Conservation (phyloP, 1,140 invertebrate species). For the Pachypsylla venusta region DNA sequence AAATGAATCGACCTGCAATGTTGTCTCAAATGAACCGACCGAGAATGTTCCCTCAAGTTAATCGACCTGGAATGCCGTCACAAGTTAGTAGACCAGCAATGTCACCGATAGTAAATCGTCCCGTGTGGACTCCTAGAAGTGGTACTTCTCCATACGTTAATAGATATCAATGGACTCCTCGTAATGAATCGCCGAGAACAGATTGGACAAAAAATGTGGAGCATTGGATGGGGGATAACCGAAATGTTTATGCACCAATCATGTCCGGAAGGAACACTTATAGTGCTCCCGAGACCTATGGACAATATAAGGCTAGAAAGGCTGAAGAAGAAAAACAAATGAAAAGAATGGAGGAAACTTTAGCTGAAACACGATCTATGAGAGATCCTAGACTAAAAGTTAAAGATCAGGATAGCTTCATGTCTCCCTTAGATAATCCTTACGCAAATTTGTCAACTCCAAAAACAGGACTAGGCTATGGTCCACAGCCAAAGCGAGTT, state of each 20-base stretch:
- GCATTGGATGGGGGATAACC: constrained; percentile 1
- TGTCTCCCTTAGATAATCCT: neutral
- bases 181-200: neutral
- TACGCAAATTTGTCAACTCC: neutral
- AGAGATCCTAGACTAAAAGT: neutral
- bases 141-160: neutral
- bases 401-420: neutral
- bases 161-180: neutral
- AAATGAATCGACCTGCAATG: too few species aligned
- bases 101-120: neutral
- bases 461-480: neutral
- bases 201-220: neutral
- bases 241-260: neutral
- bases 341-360: neutral
- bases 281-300: neutral
- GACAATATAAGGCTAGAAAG: neutral
- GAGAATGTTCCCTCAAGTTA: too few species aligned
- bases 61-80: too few species aligned
- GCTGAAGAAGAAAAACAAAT: neutral
- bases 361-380: neutral
- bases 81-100: too few species aligned
- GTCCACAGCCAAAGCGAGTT: neutral
- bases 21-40: too few species aligned
- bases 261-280: neutral
- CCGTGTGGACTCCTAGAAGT: neutral